Evolutionary conservation across 2,797 vertebrate species (phyloP).

Genomic region (Tamandua tetradactyla): DNA sequence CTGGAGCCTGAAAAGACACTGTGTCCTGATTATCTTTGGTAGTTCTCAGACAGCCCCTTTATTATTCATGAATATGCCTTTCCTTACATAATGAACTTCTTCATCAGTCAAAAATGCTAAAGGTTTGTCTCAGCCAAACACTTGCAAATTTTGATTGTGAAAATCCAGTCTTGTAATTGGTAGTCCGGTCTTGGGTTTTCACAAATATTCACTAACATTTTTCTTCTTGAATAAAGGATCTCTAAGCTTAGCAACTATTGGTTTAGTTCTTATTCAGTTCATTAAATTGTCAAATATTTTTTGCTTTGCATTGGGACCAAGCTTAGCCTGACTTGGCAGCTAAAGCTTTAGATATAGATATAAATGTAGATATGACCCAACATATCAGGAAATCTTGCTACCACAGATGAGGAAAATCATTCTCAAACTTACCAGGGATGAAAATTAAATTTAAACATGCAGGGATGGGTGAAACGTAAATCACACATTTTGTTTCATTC

Average conservation of each 20-base stretch:
- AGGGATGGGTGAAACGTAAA: not conserved
- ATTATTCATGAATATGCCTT: not conserved
- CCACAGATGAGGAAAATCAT: not conserved
- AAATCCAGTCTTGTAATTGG: conserved; percentile 6
- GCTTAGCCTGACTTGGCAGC: not conserved
- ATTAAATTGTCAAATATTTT: conserved; percentile 12
- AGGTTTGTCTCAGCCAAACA: not conserved
- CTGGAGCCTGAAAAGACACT: not conserved
- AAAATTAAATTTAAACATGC: conserved; percentile 1
- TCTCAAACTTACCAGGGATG: not conserved
- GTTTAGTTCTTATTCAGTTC: not conserved
- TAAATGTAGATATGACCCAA: not conserved
- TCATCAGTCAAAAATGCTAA: not conserved
- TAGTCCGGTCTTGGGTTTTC: not conserved
- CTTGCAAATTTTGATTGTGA: not conserved
- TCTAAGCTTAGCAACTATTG: not conserved
- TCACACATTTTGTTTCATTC: not conserved
- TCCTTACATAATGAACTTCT: not conserved
- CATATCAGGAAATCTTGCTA: not conserved
- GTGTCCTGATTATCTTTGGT: not conserved
- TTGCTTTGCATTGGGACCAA: not conserved
- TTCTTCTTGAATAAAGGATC: not conserved
- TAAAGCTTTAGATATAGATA: not conserved
- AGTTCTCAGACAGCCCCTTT: not conserved
- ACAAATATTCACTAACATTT: not conserved